Conservation (phyloP, 2,797 vertebrate species). For the Thaleichthys pacificus region DNA sequence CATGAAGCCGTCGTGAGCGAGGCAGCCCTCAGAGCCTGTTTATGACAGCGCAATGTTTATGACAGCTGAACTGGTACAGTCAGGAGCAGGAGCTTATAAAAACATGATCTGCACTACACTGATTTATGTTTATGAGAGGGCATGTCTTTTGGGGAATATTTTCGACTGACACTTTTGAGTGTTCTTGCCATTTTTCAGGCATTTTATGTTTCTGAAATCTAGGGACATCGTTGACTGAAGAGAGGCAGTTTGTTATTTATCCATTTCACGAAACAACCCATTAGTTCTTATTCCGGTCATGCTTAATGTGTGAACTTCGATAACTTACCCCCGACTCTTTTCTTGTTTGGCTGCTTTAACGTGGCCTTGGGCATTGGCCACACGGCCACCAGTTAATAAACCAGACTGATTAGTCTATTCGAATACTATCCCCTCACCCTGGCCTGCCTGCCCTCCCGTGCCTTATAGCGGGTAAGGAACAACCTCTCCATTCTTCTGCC, state of each 20-base stretch:
- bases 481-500: slow-evolving; percentile 63
- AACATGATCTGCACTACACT: slow-evolving; percentile 43
- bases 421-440: slow-evolving; percentile 47
- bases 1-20: slow-evolving; percentile 54
- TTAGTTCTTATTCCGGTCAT: neutral
- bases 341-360: slow-evolving; percentile 38
- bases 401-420: slow-evolving; percentile 46
- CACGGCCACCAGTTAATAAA: slow-evolving; percentile 45
- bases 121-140: slow-evolving; percentile 65
- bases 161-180: slow-evolving; percentile 44
- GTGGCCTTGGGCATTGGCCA: slow-evolving; percentile 41
- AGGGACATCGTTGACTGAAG: neutral
- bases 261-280: neutral
- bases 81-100: slow-evolving; percentile 65
- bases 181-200: slow-evolving; percentile 10
- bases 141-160: slow-evolving; percentile 48
- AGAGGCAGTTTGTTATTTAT: neutral
- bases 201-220: neutral
- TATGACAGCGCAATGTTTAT: slow-evolving; percentile 70
- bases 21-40: slow-evolving; percentile 53
- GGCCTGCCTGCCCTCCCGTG: slow-evolving; percentile 58
- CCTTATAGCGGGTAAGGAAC: slow-evolving; percentile 59
- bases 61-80: slow-evolving; percentile 67
- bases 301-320: slow-evolving; percentile 3
- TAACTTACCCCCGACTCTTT: slow-evolving; percentile 24